A percentile compares a stretch with the other conserved stretches of the same genome.
Conservation (phyloP, 2,888 invertebrate species). For the Drosophila putrida region DNA sequence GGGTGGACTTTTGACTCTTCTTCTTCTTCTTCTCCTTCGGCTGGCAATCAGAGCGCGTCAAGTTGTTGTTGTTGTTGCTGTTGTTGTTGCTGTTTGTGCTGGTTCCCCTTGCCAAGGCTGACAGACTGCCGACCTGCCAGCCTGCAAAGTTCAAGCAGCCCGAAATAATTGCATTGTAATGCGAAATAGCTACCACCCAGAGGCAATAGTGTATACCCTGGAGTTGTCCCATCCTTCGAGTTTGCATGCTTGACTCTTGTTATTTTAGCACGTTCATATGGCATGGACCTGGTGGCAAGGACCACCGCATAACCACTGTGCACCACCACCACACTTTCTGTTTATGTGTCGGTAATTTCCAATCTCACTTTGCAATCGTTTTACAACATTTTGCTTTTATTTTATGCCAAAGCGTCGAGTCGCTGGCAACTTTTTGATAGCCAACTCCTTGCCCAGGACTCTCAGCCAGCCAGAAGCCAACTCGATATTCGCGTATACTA, state of each 20-base stretch:
- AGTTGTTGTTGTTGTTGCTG: constrained; percentile 34
- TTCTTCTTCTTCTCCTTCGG: constrained; percentile 34
- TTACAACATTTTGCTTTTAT: constrained; percentile 81
- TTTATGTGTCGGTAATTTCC: constrained; percentile 82
- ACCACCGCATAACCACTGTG: background rate
- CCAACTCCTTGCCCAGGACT: constrained; percentile 49
- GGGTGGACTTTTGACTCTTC: constrained; percentile 17
- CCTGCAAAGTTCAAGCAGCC: constrained; percentile 71
- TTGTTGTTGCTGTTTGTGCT: constrained; percentile 17
- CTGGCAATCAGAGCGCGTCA: constrained; percentile 73
- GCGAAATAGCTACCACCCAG: constrained; percentile 75
- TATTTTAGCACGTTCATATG: constrained; percentile 74
- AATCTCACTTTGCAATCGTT: constrained; percentile 83
- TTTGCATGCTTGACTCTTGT: constrained; percentile 69
- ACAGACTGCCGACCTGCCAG: constrained; percentile 20
- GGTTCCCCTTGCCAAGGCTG: constrained; percentile 6
- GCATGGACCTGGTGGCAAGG: constrained; percentile 17
- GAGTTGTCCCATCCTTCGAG: constrained; percentile 25
- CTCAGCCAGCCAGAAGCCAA: constrained; percentile 4
- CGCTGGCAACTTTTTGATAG: constrained; percentile 71
- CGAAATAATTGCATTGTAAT: constrained; percentile 84
- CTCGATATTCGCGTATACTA: constrained; percentile 37
- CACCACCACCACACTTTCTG: constrained; percentile 30
- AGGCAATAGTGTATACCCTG: constrained; percentile 16
- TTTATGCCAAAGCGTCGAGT: constrained; percentile 73